A percentile compares a stretch with the other conserved stretches of the same genome.
Evolutionary conservation across 2,113 vertebrate species (phyloP).

Genomic region (Lepus americanus): DNA sequence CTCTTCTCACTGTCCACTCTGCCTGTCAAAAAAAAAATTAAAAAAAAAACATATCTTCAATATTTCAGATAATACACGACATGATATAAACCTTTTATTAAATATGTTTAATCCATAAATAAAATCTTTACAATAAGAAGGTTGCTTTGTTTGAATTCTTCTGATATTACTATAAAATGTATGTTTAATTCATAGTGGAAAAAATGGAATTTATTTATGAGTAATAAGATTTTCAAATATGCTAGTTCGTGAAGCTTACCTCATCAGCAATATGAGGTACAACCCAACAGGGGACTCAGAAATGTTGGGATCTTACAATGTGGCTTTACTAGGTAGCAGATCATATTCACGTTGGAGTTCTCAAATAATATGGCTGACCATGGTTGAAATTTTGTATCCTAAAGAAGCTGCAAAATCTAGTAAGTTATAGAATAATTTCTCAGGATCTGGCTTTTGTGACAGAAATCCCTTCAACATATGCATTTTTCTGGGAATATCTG

Average conservation of each 20-base stretch:
- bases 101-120: neutral
- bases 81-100: neutral
- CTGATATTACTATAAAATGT: neutral
- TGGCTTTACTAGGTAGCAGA: neutral
- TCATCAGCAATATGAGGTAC: neutral
- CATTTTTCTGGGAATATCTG: neutral
- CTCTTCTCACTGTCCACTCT: no score
- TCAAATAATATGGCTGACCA: neutral
- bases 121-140: neutral
- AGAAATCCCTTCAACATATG: neutral
- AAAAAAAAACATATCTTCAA: neutral
- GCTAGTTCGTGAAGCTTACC: neutral
- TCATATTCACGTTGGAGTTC: neutral
- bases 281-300: no score
- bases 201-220: neutral
- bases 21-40: no score
- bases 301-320: neutral
- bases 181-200: neutral
- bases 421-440: neutral
- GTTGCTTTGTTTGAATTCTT: neutral
- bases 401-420: neutral
- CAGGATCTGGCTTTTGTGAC: neutral
- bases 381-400: neutral
- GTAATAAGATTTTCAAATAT: neutral
- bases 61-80: neutral